phyloP scores from a whole-genome alignment of 1,140 invertebrate genomes.

The Samia ricini region DNA sequence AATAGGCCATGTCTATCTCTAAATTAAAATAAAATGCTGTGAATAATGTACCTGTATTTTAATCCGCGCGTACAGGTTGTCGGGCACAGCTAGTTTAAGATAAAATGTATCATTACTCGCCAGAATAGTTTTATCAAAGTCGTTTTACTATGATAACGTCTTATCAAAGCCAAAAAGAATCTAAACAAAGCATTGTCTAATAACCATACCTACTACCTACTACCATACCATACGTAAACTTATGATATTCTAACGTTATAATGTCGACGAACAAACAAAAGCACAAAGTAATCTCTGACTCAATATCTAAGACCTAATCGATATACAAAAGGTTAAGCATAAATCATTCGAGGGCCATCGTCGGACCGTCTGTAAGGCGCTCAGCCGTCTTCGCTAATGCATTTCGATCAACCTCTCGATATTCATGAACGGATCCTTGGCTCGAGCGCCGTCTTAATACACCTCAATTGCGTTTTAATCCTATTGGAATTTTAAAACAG shows the following conservation, averaged over 20 bases:
- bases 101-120: no score
- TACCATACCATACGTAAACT: no score
- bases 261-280: background rate
- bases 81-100: no score
- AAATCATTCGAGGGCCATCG: background rate
- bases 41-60: no score
- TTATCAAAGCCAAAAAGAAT: no score
- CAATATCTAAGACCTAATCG: background rate
- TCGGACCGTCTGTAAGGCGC: background rate
- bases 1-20: no score
- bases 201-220: no score
- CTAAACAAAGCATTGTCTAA: no score
- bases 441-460: conserved; percentile 8
- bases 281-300: background rate
- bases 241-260: background rate
- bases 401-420: conserved; percentile 4
- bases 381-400: background rate
- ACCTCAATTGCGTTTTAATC: conserved; percentile 5
- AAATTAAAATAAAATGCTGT: no score
- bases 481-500: conserved; percentile 2
- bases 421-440: background rate
- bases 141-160: no score
- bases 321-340: background rate
- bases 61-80: no score
- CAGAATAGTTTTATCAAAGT: no score